Evolutionary conservation across 2,888 invertebrate species (phyloP), one percentile per base, ranked within the genome.

Genomic region (Metalampra italica): DNA sequence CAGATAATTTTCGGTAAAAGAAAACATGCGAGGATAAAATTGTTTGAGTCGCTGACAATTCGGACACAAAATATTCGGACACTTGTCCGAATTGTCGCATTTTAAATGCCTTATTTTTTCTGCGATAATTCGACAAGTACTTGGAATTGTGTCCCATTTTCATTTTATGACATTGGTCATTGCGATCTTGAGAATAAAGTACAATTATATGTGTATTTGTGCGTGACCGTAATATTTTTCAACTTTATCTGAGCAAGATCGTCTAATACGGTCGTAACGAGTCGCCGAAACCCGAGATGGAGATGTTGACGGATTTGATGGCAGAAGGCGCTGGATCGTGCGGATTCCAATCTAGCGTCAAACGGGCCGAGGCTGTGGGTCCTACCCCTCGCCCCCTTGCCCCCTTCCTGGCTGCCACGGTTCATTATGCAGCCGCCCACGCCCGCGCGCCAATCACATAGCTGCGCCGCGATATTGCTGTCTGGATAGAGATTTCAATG

Each of bases 361-460:
- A 71, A 66, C 70, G 68, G 66, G 67, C 68, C 62, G 65, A 63
- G 63, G 42, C 30, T 34, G 47, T 36, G 40, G 39, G 36, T 40
- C 37, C 29, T 29, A 5, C 29, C 34, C 40, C 55, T 64, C 65
- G 57, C 62, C 64, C 66, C 52, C 55, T 56, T 53, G 55, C 63
- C 69, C 56, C 54, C 50, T 58, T 50, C 61, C 69, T 60, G 54
- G 57, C 70, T 63, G 60, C 59, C 65, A 59, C 68, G 78, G 80
- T 82, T 86, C 87, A 87, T 88, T 87, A 87, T 87, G 85, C 87
- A 84, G 77, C 80, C 82, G 74, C 83, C 83, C 82, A 77, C 80
- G 73, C 78, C 36, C 75, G 70, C 78, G 82, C 82, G 84, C 85
- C 87, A 84, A 85, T 87, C 88, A 83, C 84, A 86, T 77, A 74